A percentile compares a stretch with the other conserved stretches of the same genome.
Evolutionary conservation across 2,888 invertebrate genomes (phyloP).

Genomic region (Schizaphis graminum): DNA sequence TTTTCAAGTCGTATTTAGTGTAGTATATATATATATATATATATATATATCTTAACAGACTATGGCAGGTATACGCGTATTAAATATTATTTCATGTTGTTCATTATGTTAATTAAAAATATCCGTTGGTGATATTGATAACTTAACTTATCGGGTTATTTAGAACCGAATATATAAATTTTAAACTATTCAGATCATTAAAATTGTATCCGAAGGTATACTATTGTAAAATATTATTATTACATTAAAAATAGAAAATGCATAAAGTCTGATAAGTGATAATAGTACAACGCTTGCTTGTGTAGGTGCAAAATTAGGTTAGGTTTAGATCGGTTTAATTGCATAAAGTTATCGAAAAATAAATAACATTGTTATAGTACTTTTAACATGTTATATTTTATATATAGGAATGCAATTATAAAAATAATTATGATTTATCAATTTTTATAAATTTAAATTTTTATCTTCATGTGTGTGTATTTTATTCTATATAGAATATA

Average conservation of each 20-base stretch:
- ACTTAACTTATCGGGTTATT: background rate
- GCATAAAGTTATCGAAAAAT: background rate
- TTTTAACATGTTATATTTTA: background rate
- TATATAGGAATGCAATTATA: background rate
- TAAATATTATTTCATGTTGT: background rate
- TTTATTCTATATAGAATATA: background rate
- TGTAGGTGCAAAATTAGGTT: background rate
- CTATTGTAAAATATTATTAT: background rate
- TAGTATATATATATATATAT: too few species aligned
- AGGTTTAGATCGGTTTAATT: background rate
- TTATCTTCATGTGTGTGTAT: background rate
- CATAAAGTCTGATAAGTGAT: background rate
- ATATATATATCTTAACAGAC: too few species aligned
- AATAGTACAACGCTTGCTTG: background rate
- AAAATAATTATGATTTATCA: background rate
- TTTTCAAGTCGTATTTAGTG: constrained; percentile 72
- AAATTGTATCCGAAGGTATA: background rate
- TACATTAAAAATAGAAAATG: too few species aligned
- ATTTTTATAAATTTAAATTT: background rate
- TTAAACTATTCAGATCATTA: background rate
- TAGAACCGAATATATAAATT: background rate
- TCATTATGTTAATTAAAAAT: background rate
- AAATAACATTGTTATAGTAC: background rate
- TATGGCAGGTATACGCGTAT: constrained; percentile 74
- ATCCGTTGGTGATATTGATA: background rate